Conservation (phyloP, 2,113 vertebrate genomes). For the Craseonycteris thonglongyai region DNA sequence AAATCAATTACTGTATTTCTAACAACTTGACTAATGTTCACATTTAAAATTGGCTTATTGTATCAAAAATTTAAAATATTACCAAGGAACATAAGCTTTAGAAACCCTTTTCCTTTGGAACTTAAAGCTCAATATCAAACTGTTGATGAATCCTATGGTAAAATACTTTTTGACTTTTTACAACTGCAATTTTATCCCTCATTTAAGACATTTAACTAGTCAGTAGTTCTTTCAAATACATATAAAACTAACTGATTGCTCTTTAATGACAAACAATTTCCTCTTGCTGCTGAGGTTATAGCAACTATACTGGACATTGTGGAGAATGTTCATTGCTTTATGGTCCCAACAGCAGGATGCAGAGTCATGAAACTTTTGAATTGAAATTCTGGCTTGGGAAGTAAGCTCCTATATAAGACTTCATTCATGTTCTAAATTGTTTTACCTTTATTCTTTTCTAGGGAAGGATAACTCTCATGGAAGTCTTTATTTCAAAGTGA, state of each 20-base stretch:
- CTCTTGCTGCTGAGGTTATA: conserved; percentile 9
- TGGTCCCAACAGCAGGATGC: not conserved
- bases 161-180: not conserved
- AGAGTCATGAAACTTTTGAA: not conserved
- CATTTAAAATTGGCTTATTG: not conserved
- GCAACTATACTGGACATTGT: not conserved
- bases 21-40: not conserved
- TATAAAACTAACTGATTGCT: not conserved
- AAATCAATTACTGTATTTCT: not conserved
- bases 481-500: not conserved
- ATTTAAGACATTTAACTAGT: not conserved
- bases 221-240: not conserved
- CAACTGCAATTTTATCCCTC: not conserved
- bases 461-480: not conserved
- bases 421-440: not conserved
- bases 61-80: not conserved
- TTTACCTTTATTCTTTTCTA: not conserved
- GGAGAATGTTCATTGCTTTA: not conserved
- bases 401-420: not conserved
- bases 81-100: not conserved
- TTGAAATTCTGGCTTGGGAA: not conserved
- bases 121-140: not conserved
- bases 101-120: not conserved
- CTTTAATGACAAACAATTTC: not conserved
- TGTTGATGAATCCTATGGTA: not conserved